phyloP scores from a whole-genome alignment of 2,797 vertebrate genomes.

The Cichlasoma orientale region DNA sequence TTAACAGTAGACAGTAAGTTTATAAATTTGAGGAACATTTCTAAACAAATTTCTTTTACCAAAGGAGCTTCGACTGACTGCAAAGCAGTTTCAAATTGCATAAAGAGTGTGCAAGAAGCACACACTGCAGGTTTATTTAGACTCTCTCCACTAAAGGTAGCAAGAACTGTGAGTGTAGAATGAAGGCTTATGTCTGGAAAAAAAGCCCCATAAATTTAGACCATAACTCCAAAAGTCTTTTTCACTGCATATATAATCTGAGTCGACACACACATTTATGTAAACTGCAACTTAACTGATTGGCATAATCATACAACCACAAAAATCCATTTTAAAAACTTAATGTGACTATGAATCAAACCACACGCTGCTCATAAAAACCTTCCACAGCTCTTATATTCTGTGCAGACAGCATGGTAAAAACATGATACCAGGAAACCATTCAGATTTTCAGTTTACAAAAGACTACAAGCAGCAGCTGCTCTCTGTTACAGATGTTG shows the following conservation, averaged over 20 bases:
- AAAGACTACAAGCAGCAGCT: constrained; percentile 1
- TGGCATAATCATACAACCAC: background rate
- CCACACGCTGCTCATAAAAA: background rate
- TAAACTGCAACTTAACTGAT: no score
- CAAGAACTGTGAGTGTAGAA: no score
- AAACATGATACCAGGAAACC: background rate
- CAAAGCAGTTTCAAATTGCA: background rate
- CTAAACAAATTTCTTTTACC: background rate
- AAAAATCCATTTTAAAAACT: background rate
- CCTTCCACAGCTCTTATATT: background rate
- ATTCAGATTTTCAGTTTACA: background rate
- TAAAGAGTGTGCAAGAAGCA: background rate
- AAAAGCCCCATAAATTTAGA: no score
- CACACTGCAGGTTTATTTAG: no score
- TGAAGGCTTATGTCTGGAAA: no score
- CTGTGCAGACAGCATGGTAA: background rate
- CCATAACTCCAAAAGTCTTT: no score
- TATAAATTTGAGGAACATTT: background rate
- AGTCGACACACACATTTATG: no score
- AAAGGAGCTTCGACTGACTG: background rate
- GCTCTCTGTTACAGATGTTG: background rate
- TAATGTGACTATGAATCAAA: background rate
- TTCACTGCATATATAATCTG: no score
- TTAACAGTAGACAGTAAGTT: background rate
- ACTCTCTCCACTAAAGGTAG: no score